A percentile compares a stretch with the other conserved stretches of the same genome.
phyloP scores from a whole-genome alignment of 1,140 invertebrate species.

The Bicyclus anynana region DNA sequence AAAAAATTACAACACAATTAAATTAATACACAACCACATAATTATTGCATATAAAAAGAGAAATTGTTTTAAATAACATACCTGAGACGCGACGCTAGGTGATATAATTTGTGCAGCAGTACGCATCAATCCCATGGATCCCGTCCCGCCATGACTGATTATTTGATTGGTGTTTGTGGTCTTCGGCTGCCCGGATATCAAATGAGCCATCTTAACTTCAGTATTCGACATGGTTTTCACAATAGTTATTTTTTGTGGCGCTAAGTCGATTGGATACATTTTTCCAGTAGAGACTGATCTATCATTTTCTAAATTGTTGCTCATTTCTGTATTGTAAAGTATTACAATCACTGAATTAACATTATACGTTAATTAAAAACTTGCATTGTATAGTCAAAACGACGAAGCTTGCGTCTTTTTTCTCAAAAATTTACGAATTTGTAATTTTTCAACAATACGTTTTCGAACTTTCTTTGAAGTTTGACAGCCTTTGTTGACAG shows the following conservation, averaged over 20 bases:
- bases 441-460: slow-evolving; percentile 1
- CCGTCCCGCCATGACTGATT: slow-evolving; percentile 46
- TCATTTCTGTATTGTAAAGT: slow-evolving; percentile 36
- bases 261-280: slow-evolving; percentile 75
- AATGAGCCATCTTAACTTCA: slow-evolving; percentile 68
- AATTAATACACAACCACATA: no score
- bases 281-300: slow-evolving; percentile 60
- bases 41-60: background rate
- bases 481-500: slow-evolving; percentile 11
- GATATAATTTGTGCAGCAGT: slow-evolving; percentile 63
- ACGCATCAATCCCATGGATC: slow-evolving; percentile 56
- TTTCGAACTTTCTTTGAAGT: slow-evolving; percentile 38
- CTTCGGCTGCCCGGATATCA: slow-evolving; percentile 58
- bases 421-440: background rate
- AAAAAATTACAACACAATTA: no score
- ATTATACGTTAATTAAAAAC: slow-evolving; percentile 21
- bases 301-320: slow-evolving; percentile 66
- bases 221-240: slow-evolving; percentile 67
- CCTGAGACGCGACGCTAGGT: slow-evolving; percentile 60
- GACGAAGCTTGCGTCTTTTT: background rate
- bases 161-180: slow-evolving; percentile 51
- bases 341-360: slow-evolving; percentile 2
- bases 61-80: slow-evolving; percentile 18
- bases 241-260: slow-evolving; percentile 71
- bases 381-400: background rate